Conservation (phyloP, 2,888 invertebrate species). For the Eristalis pertinax region DNA sequence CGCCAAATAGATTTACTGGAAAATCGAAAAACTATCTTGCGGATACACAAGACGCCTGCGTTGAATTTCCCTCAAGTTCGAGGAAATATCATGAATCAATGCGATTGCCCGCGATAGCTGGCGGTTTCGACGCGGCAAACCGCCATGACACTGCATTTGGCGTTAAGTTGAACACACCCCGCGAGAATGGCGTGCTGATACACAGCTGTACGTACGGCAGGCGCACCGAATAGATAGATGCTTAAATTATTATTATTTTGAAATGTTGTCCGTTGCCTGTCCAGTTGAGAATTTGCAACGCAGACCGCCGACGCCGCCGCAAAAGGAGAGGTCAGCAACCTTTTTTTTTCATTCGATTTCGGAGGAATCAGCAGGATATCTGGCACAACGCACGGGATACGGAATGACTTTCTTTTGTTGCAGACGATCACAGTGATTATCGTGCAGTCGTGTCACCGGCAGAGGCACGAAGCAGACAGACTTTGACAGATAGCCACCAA, state of each 20-base stretch:
- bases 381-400: background rate
- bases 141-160: background rate
- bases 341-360: slow-evolving; percentile 11
- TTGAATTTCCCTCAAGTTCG: slow-evolving; percentile 50
- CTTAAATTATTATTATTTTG: slow-evolving; percentile 53
- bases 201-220: background rate
- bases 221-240: slow-evolving; percentile 18
- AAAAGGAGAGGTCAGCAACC: slow-evolving; percentile 15
- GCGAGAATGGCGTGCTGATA: background rate
- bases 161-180: slow-evolving; percentile 1
- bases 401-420: slow-evolving; percentile 41
- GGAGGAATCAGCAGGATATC: slow-evolving; percentile 43
- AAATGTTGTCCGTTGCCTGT: slow-evolving; percentile 32
- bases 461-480: slow-evolving; percentile 15
- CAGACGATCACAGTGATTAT: slow-evolving; percentile 59
- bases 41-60: background rate
- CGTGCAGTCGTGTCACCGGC: background rate
- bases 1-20: slow-evolving; percentile 5
- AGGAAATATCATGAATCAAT: slow-evolving; percentile 24
- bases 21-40: slow-evolving; percentile 16
- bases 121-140: background rate
- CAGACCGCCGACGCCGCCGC: background rate
- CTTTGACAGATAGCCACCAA: slow-evolving; percentile 59
- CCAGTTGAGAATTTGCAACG: slow-evolving; percentile 61
- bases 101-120: background rate